phyloP scores from a whole-genome alignment of 2,888 invertebrate genomes.

The Silvanus unidentatus region DNA sequence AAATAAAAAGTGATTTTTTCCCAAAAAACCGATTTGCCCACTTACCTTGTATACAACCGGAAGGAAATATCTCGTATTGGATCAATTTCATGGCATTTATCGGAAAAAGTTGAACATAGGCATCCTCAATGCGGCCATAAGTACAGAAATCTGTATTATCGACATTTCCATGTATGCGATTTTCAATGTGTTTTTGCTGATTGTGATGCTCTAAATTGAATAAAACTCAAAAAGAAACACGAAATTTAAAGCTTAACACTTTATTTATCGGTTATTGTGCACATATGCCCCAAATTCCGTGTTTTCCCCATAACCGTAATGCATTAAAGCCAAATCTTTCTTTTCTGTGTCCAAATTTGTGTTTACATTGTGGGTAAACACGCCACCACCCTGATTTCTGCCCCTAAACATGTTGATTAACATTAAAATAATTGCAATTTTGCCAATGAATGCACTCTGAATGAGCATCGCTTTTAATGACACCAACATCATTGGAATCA shows the following conservation, averaged over 20 bases:
- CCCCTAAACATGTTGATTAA: constrained; percentile 58
- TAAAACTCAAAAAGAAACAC: no score
- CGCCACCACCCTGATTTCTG: constrained; percentile 24
- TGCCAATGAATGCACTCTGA: constrained; percentile 62
- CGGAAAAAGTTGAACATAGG: constrained; percentile 53
- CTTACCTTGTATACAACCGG: constrained; percentile 54
- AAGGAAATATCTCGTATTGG: constrained; percentile 51
- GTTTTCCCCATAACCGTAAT: constrained; percentile 54
- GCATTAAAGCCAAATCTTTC: constrained; percentile 35
- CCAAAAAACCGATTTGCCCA: no score
- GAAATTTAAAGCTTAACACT: no score
- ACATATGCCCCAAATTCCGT: constrained; percentile 54
- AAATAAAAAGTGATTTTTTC: no score
- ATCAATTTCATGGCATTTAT: constrained; percentile 52
- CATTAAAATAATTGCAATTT: constrained; percentile 62
- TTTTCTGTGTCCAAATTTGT: constrained; percentile 5
- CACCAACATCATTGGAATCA: constrained; percentile 64
- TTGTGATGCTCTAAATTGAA: no score
- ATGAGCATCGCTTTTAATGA: constrained; percentile 65
- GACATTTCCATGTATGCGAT: no score
- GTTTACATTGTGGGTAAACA: constrained; percentile 26
- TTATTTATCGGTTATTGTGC: no score
- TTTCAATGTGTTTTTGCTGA: no score
- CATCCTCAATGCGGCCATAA: constrained; percentile 54
- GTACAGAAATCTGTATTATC: no score